Evolutionary conservation across 1,140 invertebrate genomes (phyloP).

Genomic region (Goniozus legneri): DNA sequence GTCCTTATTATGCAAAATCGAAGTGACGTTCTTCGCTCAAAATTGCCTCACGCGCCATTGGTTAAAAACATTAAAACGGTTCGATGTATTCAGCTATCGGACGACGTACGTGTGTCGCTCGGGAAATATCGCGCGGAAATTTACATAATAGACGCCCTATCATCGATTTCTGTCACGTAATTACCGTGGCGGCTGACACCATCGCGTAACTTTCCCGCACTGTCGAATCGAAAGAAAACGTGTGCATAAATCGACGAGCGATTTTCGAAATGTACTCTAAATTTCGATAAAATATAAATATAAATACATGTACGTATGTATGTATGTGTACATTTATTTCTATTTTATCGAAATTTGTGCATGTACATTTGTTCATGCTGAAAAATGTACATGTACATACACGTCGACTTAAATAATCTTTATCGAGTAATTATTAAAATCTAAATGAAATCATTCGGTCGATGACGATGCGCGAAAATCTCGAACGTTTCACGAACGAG

Average conservation of each 20-base stretch:
- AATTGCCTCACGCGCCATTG: background rate
- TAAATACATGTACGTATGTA: slow-evolving; percentile 1
- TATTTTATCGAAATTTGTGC: background rate
- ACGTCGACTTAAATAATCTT: no score
- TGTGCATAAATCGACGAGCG: slow-evolving; percentile 15
- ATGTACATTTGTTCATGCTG: background rate
- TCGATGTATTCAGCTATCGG: no score
- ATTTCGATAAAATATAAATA: slow-evolving; percentile 27
- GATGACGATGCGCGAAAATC: no score
- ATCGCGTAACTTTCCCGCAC: no score
- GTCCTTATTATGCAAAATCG: no score
- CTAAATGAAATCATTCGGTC: no score
- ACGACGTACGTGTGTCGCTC: background rate
- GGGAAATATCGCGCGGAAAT: background rate
- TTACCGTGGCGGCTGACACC: background rate
- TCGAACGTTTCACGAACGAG: no score
- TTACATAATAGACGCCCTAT: background rate
- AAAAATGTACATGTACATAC: no score
- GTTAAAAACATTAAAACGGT: background rate
- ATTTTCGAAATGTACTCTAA: slow-evolving; percentile 1
- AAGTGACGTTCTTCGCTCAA: no score
- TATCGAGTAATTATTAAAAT: no score
- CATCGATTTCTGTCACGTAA: background rate
- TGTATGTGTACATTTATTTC: background rate
- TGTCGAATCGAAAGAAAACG: no score